phyloP scores from a whole-genome alignment of 2,113 vertebrate species.

The Archilochus colubris region DNA sequence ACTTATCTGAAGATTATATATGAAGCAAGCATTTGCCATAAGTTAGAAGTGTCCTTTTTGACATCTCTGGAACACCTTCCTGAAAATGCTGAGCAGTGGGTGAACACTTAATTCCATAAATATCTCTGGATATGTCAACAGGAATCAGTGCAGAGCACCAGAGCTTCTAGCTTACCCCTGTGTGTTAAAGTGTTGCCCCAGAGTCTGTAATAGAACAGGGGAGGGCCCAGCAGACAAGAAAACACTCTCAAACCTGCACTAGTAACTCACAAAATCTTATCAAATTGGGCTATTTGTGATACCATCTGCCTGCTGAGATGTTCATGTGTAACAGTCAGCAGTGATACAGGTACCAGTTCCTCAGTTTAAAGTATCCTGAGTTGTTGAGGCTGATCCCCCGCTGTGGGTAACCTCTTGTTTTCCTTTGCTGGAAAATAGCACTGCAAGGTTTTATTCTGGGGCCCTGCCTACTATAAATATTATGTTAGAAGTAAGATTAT shows the following conservation, averaged over 20 bases:
- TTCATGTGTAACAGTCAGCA: not conserved
- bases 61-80: not conserved
- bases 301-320: not conserved
- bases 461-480: not conserved
- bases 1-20: not conserved
- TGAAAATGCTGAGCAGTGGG: not conserved
- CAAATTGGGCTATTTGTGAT: not conserved
- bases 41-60: not conserved
- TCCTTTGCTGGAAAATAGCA: not conserved
- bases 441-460: not conserved
- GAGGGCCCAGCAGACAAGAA: rapidly evolving
- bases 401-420: not conserved
- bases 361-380: not conserved
- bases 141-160: not conserved
- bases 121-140: not conserved
- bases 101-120: not conserved
- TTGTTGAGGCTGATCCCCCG: not conserved
- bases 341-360: not conserved
- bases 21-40: not conserved
- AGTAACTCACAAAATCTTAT: not conserved
- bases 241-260: not conserved
- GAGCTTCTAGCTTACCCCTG: not conserved
- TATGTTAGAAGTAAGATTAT: not conserved
- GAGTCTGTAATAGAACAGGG: not conserved
- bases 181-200: rapidly evolving